Evolutionary conservation across 2,888 invertebrate genomes (phyloP).

Genomic region (Epiblema foenella): DNA sequence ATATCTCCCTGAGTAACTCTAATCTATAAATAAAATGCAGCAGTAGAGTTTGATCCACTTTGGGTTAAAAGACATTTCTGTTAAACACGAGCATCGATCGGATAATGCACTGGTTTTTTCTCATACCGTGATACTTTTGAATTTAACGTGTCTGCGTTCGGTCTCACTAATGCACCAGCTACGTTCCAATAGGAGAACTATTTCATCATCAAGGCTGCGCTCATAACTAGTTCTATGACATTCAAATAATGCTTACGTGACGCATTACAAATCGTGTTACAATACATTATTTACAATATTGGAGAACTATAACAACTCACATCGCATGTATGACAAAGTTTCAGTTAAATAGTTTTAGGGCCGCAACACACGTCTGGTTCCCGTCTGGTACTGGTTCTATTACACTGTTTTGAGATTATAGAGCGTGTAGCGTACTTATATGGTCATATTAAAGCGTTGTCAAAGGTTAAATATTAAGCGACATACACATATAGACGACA

Average conservation of each 20-base stretch:
- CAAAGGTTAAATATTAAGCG: background rate
- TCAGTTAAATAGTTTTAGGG: background rate
- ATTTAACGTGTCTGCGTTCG: too few species aligned
- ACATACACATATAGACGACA: too few species aligned
- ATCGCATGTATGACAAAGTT: background rate
- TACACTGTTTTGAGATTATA: background rate
- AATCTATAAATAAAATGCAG: background rate
- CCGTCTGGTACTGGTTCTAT: background rate
- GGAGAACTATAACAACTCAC: background rate
- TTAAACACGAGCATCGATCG: too few species aligned
- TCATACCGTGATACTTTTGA: too few species aligned
- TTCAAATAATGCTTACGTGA: conserved; percentile 30
- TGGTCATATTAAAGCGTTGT: too few species aligned
- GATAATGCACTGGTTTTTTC: too few species aligned
- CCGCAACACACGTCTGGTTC: background rate
- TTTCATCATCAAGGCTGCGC: conserved; percentile 38
- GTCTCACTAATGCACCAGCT: too few species aligned
- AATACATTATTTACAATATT: conserved; percentile 32
- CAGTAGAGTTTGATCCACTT: too few species aligned
- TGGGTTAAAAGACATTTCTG: too few species aligned
- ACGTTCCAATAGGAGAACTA: conserved; percentile 18
- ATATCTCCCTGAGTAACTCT: background rate
- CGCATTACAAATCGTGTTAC: conserved; percentile 21
- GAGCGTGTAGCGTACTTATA: too few species aligned
- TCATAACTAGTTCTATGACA: conserved; percentile 36